Conservation (phyloP, 2,113 vertebrate species). For the Stigmatopora nigra region DNA sequence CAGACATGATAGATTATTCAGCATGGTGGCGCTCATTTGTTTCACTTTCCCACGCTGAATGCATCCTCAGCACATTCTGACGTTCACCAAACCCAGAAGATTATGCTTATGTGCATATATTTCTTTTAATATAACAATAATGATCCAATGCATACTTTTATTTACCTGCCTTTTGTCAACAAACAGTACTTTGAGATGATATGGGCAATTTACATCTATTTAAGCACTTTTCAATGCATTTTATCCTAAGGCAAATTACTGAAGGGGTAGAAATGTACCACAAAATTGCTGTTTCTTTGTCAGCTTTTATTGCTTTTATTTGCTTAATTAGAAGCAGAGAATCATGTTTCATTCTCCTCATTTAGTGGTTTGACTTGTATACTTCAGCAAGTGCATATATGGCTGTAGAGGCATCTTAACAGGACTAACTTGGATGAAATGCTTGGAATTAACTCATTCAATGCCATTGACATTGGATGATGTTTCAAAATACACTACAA, state of each 20-base stretch:
- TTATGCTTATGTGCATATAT: slow-evolving; percentile 29
- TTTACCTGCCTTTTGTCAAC: too few species aligned
- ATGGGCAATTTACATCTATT: too few species aligned
- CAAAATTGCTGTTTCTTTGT: too few species aligned
- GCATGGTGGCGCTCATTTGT: slow-evolving; percentile 11
- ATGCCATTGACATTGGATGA: too few species aligned
- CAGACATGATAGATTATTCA: neutral
- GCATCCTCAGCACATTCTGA: slow-evolving; percentile 27
- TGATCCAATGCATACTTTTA: too few species aligned
- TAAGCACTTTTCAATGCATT: too few species aligned
- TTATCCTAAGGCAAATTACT: too few species aligned
- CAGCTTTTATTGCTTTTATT: neutral
- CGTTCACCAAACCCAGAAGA: slow-evolving; percentile 17
- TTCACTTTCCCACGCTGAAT: slow-evolving; percentile 47
- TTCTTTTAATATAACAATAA: neutral
- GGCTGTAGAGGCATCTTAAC: neutral
- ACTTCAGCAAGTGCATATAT: neutral
- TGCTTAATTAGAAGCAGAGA: slow-evolving; percentile 78
- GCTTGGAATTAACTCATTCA: neutral
- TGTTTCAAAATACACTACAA: too few species aligned
- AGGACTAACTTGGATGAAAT: neutral
- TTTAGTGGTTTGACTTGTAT: slow-evolving; percentile 30
- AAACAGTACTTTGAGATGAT: too few species aligned
- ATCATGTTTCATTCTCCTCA: slow-evolving; percentile 40
- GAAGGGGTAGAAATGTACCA: too few species aligned